Evolutionary conservation across 2,113 vertebrate species (phyloP).

Genomic region (Microcebus griseorufus): DNA sequence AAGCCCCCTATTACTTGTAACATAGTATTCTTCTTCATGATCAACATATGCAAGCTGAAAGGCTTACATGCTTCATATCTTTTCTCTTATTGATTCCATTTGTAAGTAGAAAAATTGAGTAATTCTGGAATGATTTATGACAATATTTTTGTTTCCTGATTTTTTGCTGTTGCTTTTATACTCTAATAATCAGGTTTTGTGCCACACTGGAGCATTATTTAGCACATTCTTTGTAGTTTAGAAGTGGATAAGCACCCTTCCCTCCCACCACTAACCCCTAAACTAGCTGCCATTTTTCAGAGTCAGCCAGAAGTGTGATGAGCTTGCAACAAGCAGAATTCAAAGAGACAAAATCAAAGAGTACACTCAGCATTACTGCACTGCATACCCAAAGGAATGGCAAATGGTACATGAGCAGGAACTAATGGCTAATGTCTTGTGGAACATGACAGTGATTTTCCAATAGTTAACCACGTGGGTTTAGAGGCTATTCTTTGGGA

Average conservation of each 20-base stretch:
- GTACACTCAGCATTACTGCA: background rate
- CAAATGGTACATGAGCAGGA: background rate
- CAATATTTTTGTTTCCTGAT: background rate
- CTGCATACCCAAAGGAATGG: background rate
- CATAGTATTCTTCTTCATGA: background rate
- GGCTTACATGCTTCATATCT: background rate
- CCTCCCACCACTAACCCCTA: background rate
- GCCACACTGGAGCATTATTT: background rate
- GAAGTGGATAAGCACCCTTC: background rate
- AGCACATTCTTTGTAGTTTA: background rate
- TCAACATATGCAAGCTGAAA: background rate
- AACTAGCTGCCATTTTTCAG: background rate
- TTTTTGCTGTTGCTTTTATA: background rate
- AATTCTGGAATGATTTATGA: background rate
- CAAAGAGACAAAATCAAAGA: slow-evolving; percentile 13
- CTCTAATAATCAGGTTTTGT: background rate
- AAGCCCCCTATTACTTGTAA: background rate
- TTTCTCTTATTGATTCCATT: background rate
- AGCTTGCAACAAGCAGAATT: slow-evolving; percentile 14
- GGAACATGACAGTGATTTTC: background rate
- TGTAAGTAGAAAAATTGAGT: background rate
- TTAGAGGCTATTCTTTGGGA: background rate
- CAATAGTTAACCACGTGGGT: background rate
- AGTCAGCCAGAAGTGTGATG: slow-evolving; percentile 33
- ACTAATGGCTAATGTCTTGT: background rate